These are phyloP conservation scores for Tachina lurida DNA, from an alignment of 2,888 invertebrate species.

Conservation along the genomic window DNA sequence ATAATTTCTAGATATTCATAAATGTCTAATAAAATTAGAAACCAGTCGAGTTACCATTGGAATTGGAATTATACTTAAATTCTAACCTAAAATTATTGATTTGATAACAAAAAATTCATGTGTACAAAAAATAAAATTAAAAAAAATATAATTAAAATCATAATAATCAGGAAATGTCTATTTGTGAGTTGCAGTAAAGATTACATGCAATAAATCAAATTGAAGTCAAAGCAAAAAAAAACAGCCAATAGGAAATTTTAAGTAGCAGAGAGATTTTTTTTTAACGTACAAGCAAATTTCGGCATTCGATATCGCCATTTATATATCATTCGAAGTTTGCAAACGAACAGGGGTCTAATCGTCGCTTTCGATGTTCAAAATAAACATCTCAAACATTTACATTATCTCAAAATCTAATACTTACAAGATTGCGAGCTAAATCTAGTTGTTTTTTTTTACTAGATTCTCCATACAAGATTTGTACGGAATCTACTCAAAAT, in stretches of 20 bases:
- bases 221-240: neutral
- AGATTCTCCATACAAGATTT: too few relatives aligned
- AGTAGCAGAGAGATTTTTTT: neutral
- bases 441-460: too few relatives aligned
- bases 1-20: conserved; percentile 22
- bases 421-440: too few relatives aligned
- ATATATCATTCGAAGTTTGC: too few relatives aligned
- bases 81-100: conserved; percentile 40
- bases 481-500: too few relatives aligned
- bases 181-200: conserved; percentile 26
- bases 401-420: too few relatives aligned
- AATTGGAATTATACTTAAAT: conserved; percentile 64
- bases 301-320: too few relatives aligned
- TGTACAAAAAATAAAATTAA: neutral
- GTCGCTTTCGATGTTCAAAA: too few relatives aligned
- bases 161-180: conserved; percentile 21
- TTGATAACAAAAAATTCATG: conserved; percentile 17
- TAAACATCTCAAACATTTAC: too few relatives aligned
- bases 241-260: conserved; percentile 16
- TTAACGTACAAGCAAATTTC: too few relatives aligned
- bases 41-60: conserved; percentile 70
- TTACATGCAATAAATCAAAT: conserved; percentile 23
- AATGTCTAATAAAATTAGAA: conserved; percentile 57
- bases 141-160: neutral
- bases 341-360: too few relatives aligned